Evolutionary conservation across 2,113 vertebrate genomes (phyloP).

Genomic region (Dinomys branickii): DNA sequence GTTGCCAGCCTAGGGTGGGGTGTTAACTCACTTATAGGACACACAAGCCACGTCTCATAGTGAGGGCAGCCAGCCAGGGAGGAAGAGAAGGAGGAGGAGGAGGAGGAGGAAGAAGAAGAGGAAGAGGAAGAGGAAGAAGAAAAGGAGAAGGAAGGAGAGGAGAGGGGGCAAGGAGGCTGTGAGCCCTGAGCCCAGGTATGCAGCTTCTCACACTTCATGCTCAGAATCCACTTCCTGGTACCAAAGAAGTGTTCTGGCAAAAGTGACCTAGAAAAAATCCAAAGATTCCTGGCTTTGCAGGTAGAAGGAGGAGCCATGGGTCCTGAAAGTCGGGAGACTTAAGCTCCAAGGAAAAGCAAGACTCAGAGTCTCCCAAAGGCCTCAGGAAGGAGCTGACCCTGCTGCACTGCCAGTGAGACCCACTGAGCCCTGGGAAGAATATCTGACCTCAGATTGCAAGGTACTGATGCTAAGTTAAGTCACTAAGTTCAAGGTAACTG

Average conservation of each 20-base stretch:
- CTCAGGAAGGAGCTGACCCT: background rate
- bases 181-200: rapidly evolving
- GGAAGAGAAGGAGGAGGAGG: no score
- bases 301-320: background rate
- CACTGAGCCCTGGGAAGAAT: background rate
- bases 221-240: background rate
- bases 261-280: background rate
- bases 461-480: no score
- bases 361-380: background rate
- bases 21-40: background rate
- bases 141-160: rapidly evolving
- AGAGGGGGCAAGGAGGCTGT: no score
- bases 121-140: rapidly evolving
- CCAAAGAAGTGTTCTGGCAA: no score
- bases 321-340: background rate
- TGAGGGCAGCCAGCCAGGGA: rapidly evolving
- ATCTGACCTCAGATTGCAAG: background rate
- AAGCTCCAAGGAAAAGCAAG: background rate
- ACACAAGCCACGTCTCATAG: rapidly evolving
- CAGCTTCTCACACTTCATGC: rapidly evolving
- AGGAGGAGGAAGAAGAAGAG: background rate
- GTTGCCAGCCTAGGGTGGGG: no score
- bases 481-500: background rate
- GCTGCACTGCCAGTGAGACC: background rate
- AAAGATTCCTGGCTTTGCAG: background rate